These are phyloP conservation scores for Athene noctua DNA, from an alignment of 2,113 vertebrate species.

Conservation along the genomic window DNA sequence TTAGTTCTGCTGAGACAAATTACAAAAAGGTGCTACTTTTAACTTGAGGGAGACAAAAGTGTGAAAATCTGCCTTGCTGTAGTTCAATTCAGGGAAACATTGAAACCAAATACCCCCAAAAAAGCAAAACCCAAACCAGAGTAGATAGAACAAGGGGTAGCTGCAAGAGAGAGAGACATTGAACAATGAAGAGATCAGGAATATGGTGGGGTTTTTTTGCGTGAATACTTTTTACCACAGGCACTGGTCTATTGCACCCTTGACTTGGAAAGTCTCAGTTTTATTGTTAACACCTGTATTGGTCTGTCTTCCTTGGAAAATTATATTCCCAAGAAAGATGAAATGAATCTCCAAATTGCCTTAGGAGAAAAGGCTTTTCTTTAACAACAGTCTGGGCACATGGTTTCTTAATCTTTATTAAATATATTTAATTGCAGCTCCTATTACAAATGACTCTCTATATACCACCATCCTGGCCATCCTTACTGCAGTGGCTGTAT, in stretches of 20 bases:
- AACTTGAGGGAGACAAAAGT: not conserved
- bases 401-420: not conserved
- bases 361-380: not conserved
- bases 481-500: not conserved
- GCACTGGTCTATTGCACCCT: not conserved
- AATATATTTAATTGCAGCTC: not conserved
- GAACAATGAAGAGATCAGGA: not conserved
- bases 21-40: not conserved
- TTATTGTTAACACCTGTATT: not conserved
- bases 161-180: not conserved
- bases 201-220: not conserved
- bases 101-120: not conserved
- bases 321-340: not conserved
- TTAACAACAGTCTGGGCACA: fast-evolving
- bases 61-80: not conserved
- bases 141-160: not conserved
- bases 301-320: not conserved
- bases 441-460: not conserved
- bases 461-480: not conserved
- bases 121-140: not conserved
- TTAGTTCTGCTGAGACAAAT: not conserved
- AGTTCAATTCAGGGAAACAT: not conserved
- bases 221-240: not conserved
- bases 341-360: not conserved
- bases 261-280: not conserved